Conservation (phyloP, 2,113 vertebrate species). For the Centrocercus urophasianus region DNA sequence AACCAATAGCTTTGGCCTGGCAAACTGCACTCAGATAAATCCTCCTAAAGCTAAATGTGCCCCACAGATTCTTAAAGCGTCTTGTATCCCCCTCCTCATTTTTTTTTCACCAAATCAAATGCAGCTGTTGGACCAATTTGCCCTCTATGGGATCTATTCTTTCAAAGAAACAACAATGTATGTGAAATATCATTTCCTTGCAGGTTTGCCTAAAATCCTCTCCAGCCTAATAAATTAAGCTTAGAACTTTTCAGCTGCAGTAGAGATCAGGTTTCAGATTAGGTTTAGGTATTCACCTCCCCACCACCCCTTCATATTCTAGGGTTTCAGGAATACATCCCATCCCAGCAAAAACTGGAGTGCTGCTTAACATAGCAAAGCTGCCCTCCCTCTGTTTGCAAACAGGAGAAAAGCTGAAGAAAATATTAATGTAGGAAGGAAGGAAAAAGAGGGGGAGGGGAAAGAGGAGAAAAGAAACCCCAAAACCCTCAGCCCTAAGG, state of each 20-base stretch:
- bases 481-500: conserved; percentile 3
- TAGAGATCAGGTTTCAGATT: conserved; percentile 73
- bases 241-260: conserved; percentile 70
- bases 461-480: conserved; percentile 13
- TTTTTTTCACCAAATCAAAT: conserved; percentile 79
- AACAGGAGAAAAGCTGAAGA: conserved; percentile 18
- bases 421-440: conserved; percentile 55
- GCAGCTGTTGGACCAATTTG: conserved; percentile 78
- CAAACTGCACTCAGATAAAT: conserved; percentile 72
- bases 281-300: conserved; percentile 15
- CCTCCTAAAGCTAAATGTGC: conserved; percentile 74
- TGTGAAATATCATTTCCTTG: conserved; percentile 76
- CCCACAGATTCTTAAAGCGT: conserved; percentile 66
- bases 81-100: conserved; percentile 63
- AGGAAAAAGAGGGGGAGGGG: conserved; percentile 5
- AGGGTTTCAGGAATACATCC: not conserved
- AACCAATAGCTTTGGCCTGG: conserved; percentile 48
- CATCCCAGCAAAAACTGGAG: not conserved
- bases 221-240: conserved; percentile 75
- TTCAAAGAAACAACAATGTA: conserved; percentile 75
- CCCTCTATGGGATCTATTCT: conserved; percentile 71
- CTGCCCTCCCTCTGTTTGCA: conserved; percentile 23
- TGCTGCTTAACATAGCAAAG: not conserved
- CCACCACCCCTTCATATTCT: not conserved
- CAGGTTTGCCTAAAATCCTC: conserved; percentile 79